Conservation (phyloP, 2,888 invertebrate genomes). For the Zaprionus lineosus region DNA sequence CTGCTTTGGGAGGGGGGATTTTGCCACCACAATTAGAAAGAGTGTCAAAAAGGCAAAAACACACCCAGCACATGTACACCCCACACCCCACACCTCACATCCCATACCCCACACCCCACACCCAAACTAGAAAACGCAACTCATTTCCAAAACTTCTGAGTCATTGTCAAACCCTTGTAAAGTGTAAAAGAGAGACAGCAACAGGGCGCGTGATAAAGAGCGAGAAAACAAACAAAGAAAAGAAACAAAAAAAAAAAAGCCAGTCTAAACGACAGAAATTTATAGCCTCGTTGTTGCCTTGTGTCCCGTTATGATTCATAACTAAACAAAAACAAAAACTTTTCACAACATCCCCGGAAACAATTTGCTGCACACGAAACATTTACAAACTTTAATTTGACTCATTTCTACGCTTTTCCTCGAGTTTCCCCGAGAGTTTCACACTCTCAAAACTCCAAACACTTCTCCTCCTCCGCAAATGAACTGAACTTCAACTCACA, state of each 20-base stretch:
- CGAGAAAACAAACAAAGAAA: conserved; percentile 12
- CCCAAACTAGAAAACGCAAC: conserved; percentile 32
- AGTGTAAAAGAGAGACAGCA: not conserved
- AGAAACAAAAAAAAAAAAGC: conserved; percentile 13
- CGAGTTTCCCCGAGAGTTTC: too few relatives aligned
- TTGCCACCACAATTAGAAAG: conserved; percentile 51
- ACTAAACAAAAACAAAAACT: conserved; percentile 63
- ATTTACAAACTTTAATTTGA: conserved; percentile 71
- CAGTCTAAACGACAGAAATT: conserved; percentile 56
- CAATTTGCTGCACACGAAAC: conserved; percentile 74
- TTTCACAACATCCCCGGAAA: conserved; percentile 74
- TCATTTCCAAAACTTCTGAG: conserved; percentile 54
- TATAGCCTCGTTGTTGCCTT: conserved; percentile 50
- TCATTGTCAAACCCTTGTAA: conserved; percentile 47
- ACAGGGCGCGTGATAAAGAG: conserved; percentile 5
- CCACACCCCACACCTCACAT: not conserved
- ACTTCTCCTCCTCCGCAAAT: too few relatives aligned
- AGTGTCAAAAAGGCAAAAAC: conserved; percentile 59
- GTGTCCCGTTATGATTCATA: conserved; percentile 72
- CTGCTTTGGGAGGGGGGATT: too few relatives aligned
- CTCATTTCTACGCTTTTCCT: too few relatives aligned
- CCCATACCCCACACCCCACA: not conserved
- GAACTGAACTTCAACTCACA: too few relatives aligned
- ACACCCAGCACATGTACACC: conserved; percentile 1
- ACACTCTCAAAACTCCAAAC: too few relatives aligned